These are phyloP conservation scores for Ornithorhynchus anatinus DNA, from an alignment of 2,113 vertebrate genomes.

Conservation along the genomic window DNA sequence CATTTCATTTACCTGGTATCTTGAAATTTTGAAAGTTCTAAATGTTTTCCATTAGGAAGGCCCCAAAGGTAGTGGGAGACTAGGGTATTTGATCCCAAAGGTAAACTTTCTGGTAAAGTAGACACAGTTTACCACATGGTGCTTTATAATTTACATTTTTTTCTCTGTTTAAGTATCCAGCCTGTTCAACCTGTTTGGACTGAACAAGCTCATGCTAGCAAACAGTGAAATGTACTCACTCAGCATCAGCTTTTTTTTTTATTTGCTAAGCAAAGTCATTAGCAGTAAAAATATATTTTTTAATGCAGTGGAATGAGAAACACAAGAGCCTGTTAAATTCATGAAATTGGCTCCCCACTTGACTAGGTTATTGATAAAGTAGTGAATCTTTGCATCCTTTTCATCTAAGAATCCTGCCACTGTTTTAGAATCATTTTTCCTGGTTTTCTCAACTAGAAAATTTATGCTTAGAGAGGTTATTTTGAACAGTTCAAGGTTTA, in stretches of 20 bases:
- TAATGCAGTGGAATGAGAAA: not conserved
- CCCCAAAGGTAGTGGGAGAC: too few relatives aligned
- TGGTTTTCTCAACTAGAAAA: too few relatives aligned
- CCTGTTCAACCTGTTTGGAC: constrained; percentile 74
- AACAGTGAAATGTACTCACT: constrained; percentile 32
- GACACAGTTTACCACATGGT: constrained; percentile 31
- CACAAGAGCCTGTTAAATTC: not conserved
- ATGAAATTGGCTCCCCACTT: too few relatives aligned
- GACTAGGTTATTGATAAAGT: rapidly evolving
- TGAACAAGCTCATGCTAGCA: constrained; percentile 73
- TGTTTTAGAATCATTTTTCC: too few relatives aligned
- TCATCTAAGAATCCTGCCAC: not conserved
- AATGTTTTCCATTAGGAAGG: not conserved
- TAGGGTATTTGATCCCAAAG: constrained; percentile 2
- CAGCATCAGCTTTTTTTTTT: constrained; percentile 48
- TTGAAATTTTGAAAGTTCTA: not conserved
- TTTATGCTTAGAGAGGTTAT: not conserved
- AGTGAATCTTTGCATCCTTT: not conserved
- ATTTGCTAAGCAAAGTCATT: constrained; percentile 25
- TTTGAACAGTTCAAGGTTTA: not conserved
- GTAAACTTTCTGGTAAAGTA: constrained; percentile 22
- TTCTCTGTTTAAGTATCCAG: constrained; percentile 57
- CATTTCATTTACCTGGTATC: not conserved
- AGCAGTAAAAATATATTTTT: not conserved
- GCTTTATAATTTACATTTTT: constrained; percentile 52